Base-by-base conservation (phyloP, 2,113 vertebrate species). In the Burhinus bistriatus region DNA sequence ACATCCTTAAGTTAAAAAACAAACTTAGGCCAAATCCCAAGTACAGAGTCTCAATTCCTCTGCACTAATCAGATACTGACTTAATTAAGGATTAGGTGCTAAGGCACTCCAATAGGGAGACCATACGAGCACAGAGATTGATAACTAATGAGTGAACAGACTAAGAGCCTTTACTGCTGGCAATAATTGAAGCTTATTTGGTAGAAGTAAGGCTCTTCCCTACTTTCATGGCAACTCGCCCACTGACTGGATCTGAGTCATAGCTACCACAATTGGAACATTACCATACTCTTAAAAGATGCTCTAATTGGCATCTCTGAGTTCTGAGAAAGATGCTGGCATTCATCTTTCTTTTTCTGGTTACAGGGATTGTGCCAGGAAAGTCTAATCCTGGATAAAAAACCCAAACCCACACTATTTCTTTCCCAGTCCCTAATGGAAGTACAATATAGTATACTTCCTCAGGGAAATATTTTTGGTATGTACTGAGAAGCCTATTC, bases 241-340 rank as follows among this genome's bases (percentile, higher is more conserved):
- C 91, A 81, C 82, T 90, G 90, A 92, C 87, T 97, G 82, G 76
- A 71, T 83, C 64, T 97, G 94, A 98, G 94, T 98, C 95, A 97
- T 30, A 83, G 93, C 86, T 78, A 94, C 97, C 66, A 62, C 96
- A 98, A 87, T 71, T 95, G 94, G 89, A 97, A 96, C 90, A 96
- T 93, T 95, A 95, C 91, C 92, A 88, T 87, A 93, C 90, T 94
- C 85, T 95, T 91, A 95, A 79, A 69, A 97, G 96, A 93, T 94
- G 88, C 57, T 91, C 94, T 91, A 90, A 95, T 25, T 94, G 80
- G 68, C 52, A 95, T 68, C 88, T 95, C 90, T 42, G 11, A 49
- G 57, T 83, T 96, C 91, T 59, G 76, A 94, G 86, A 80, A 93
- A 96, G 80, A 97, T 86, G 66, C 44, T 87, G 87, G 70, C 91